phyloP scores from a whole-genome alignment of 2,888 invertebrate genomes.

The Sarcophaga caerulescens region DNA sequence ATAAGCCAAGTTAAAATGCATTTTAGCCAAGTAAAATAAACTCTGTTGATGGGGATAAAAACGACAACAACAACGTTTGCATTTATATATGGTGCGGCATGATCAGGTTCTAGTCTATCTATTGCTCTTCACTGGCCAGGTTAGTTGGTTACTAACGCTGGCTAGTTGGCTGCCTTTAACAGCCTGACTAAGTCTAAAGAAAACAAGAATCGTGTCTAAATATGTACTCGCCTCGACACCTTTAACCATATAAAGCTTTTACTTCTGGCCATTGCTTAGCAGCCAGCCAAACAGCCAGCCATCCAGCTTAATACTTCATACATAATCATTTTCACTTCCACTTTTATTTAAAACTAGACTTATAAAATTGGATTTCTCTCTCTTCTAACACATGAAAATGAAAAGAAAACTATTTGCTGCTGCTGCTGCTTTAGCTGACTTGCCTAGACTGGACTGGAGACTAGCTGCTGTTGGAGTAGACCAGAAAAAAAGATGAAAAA shows the following conservation, averaged over 20 bases:
- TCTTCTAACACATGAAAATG: background rate
- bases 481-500: conserved; percentile 37
- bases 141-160: conserved; percentile 12
- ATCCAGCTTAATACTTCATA: conserved; percentile 52
- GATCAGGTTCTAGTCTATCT: background rate
- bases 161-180: conserved; percentile 15
- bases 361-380: conserved; percentile 56
- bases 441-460: no score
- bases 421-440: background rate
- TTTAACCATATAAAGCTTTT: conserved; percentile 59
- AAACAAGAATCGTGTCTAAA: conserved; percentile 69
- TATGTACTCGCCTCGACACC: conserved; percentile 65
- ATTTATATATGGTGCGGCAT: background rate
- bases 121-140: conserved; percentile 3
- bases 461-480: background rate
- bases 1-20: conserved; percentile 43
- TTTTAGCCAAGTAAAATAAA: conserved; percentile 15
- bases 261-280: conserved; percentile 9
- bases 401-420: background rate
- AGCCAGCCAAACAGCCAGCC: background rate
- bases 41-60: conserved; percentile 21
- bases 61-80: conserved; percentile 16
- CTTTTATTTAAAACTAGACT: conserved; percentile 71
- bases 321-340: conserved; percentile 71
- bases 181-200: background rate